phyloP scores from a whole-genome alignment of 2,888 invertebrate species.

The Pterobdella sp. region DNA sequence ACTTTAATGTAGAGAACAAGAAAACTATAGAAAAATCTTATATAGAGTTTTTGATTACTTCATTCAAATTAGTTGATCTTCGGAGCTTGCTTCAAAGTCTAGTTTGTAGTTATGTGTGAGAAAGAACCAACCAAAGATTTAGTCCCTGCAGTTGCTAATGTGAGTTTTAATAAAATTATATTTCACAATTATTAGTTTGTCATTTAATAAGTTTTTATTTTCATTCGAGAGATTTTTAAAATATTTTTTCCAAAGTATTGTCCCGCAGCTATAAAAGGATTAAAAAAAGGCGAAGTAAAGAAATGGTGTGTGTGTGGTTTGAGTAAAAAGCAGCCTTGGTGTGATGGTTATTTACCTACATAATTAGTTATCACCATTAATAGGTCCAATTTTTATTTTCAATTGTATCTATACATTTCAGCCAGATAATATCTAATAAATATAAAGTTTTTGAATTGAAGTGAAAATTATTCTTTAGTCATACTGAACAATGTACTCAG shows the following conservation, averaged over 20 bases:
- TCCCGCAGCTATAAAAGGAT: conserved; percentile 39
- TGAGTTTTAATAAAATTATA: neutral
- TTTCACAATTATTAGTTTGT: neutral
- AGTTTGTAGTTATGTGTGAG: neutral
- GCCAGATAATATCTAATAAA: neutral
- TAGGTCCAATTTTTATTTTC: neutral
- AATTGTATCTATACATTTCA: neutral
- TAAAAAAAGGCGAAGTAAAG: conserved; percentile 41
- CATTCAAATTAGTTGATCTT: too few species aligned
- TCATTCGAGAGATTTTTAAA: neutral
- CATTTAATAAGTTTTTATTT: neutral
- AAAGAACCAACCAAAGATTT: neutral
- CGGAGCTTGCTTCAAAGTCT: too few species aligned
- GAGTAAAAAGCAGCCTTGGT: conserved; percentile 49
- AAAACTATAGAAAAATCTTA: too few species aligned
- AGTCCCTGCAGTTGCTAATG: neutral
- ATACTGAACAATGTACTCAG: conserved; percentile 35
- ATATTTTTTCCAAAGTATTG: conserved; percentile 40
- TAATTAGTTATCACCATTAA: conserved; percentile 11
- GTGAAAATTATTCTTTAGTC: neutral
- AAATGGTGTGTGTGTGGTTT: conserved; percentile 48
- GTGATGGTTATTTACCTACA: conserved; percentile 43
- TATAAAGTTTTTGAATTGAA: neutral
- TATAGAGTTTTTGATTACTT: too few species aligned
- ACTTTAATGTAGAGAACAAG: too few species aligned